phyloP scores from a whole-genome alignment of 2,113 vertebrate species.

The Cyphomyrus discorhynchus region DNA sequence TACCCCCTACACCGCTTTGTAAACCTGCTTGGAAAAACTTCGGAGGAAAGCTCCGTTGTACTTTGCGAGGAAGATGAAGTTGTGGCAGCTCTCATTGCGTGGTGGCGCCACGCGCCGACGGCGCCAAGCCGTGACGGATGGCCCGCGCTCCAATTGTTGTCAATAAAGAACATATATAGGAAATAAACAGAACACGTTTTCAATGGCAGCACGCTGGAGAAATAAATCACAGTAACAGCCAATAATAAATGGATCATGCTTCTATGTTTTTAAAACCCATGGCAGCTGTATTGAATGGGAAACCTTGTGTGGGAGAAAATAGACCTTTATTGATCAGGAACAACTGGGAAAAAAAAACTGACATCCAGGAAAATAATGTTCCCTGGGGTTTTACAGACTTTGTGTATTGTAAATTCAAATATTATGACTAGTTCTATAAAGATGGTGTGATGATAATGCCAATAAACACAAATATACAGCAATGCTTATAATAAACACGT shows the following conservation, averaged over 20 bases:
- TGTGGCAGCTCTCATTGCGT: conserved; percentile 3
- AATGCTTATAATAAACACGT: neutral
- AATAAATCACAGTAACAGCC: conserved; percentile 67
- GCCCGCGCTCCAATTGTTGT: conserved; percentile 48
- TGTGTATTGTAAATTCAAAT: conserved; percentile 35
- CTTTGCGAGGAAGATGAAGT: conserved; percentile 12
- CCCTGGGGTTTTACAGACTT: conserved; percentile 52
- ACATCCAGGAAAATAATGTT: conserved; percentile 62
- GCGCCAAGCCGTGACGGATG: conserved; percentile 43
- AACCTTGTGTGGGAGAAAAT: conserved; percentile 66
- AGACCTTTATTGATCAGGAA: conserved; percentile 67
- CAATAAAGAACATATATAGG: conserved; percentile 55
- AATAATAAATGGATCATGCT: conserved; percentile 68
- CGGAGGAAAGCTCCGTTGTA: neutral
- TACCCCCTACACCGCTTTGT: neutral
- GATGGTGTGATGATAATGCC: conserved; percentile 40
- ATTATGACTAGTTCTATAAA: conserved; percentile 28
- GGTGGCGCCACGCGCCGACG: conserved; percentile 10
- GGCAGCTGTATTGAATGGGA: conserved; percentile 64
- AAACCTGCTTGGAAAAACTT: neutral
- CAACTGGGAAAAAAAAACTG: conserved; percentile 42
- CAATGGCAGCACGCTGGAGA: conserved; percentile 50
- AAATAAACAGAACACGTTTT: conserved; percentile 56
- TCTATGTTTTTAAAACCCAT: conserved; percentile 61
- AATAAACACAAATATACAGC: conserved; percentile 30